Conservation (phyloP, 2,113 vertebrate genomes). For the Galbula dea region DNA sequence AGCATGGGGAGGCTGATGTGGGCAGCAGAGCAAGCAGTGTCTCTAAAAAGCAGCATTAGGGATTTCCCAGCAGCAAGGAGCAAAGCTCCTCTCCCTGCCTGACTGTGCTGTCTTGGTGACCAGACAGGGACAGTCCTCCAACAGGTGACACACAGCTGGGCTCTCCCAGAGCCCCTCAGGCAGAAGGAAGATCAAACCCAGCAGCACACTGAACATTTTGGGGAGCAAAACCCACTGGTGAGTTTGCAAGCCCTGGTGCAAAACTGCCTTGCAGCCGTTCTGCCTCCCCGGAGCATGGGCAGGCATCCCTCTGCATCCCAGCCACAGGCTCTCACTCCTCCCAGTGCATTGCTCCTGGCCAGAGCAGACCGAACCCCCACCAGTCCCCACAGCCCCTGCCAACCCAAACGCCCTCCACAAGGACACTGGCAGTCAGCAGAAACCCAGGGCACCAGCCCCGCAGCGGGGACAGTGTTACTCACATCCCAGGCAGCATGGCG, state of each 20-base stretch:
- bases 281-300: fast-evolving
- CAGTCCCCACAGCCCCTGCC: not conserved
- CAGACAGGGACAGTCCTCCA: not conserved
- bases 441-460: not conserved
- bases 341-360: fast-evolving
- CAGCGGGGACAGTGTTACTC: conserved; percentile 51
- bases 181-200: not conserved
- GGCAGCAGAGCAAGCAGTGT: not conserved
- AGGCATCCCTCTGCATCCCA: not conserved
- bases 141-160: not conserved
- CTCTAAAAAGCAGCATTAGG: not conserved
- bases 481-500: conserved; percentile 79
- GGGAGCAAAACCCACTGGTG: not conserved
- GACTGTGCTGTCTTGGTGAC: not conserved
- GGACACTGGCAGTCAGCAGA: not conserved
- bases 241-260: not conserved
- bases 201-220: not conserved
- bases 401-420: not conserved
- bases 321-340: not conserved
- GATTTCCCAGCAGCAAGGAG: not conserved
- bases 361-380: fast-evolving
- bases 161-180: not conserved
- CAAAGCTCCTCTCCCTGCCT: not conserved
- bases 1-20: not conserved
- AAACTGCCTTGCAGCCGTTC: not conserved